Evolutionary conservation across 2,113 vertebrate genomes (phyloP).

Genomic region (Cavia aperea): DNA sequence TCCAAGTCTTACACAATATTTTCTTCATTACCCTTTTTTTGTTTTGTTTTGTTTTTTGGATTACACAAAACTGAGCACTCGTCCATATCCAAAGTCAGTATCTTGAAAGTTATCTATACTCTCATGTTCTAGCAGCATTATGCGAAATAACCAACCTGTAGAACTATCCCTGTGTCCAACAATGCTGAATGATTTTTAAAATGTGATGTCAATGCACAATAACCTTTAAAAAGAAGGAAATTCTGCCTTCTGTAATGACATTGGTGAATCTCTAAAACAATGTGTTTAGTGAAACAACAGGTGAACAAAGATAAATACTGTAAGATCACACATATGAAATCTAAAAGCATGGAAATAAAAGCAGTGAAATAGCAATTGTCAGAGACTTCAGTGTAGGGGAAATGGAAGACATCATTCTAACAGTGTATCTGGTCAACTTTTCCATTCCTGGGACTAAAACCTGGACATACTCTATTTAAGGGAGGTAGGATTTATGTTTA

Average conservation of each 20-base stretch:
- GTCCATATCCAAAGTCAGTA: not conserved
- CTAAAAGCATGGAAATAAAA: not conserved
- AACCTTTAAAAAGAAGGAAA: not conserved
- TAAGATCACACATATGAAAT: not conserved
- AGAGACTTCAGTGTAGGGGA: not conserved
- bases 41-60: not conserved
- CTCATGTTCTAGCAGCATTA: not conserved
- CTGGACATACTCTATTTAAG: not conserved
- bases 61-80: not conserved
- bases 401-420: not conserved
- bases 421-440: not conserved
- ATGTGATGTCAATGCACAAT: not conserved
- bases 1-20: no score
- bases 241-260: not conserved
- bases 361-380: not conserved
- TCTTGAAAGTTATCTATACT: not conserved
- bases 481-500: not conserved
- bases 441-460: not conserved
- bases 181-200: not conserved
- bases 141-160: not conserved
- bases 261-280: not conserved
- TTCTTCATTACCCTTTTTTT: not conserved
- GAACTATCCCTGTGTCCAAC: not conserved
- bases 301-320: not conserved
- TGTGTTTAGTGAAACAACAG: not conserved